A percentile compares a stretch with the other conserved stretches of the same genome.
Conservation (phyloP, 2,888 invertebrate genomes). For the Lepidochitona cinerea region DNA sequence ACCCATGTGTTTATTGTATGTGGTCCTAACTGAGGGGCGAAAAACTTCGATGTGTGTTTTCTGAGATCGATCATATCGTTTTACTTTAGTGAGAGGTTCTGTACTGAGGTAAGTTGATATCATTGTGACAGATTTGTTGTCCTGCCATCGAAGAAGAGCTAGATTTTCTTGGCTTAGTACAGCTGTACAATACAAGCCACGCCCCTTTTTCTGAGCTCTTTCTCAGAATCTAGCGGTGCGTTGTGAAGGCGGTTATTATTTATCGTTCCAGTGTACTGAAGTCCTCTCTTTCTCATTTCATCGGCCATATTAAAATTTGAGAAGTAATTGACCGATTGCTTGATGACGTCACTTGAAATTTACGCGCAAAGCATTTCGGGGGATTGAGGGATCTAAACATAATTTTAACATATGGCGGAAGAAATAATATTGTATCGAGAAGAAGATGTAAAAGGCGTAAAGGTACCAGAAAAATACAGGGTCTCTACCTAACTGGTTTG, state of each 20-base stretch:
- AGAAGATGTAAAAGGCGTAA: no score
- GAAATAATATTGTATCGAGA: no score
- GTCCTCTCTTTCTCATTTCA: neutral
- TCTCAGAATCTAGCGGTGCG: neutral
- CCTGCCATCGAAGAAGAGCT: constrained; percentile 1
- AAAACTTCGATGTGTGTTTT: neutral
- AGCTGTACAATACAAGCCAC: neutral
- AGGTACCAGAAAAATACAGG: no score
- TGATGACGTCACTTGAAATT: no score
- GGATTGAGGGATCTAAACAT: no score
- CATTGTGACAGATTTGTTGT: constrained; percentile 12
- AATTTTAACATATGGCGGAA: no score
- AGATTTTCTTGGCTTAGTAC: neutral
- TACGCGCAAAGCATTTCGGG: no score
- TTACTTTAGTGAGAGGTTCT: neutral
- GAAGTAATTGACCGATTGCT: constrained; percentile 12
- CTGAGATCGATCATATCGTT: neutral
- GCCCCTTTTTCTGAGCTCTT: constrained; percentile 11
- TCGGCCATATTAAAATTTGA: neutral
- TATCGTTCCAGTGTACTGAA: constrained; percentile 7
- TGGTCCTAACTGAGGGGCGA: neutral
- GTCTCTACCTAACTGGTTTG: no score
- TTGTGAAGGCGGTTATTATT: neutral
- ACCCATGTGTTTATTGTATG: constrained; percentile 11
- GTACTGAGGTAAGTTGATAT: neutral